Base-by-base conservation (phyloP, 2,888 invertebrate genomes). In the Invenusta paracnida region DNA sequence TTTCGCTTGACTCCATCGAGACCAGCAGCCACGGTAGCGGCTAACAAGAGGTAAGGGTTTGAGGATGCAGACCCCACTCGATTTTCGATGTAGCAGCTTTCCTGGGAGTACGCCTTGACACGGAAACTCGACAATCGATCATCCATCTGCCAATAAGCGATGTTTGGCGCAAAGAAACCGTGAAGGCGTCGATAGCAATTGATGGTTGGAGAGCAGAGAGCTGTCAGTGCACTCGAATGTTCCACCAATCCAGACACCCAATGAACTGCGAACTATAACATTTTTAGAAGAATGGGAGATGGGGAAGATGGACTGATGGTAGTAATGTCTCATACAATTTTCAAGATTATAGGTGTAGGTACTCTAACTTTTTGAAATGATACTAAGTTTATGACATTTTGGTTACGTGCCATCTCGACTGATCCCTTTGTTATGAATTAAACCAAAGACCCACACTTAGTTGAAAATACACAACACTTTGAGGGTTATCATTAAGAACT, bases 161-260 rank as follows among this genome's bases (percentile, higher is more conserved):
- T 28, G 30, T 84, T 48, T n/a, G 87, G 87, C 13, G 86, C 82
- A 84, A 67, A 87, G 5, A 28, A 67, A 5, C 17, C 27, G 73
- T 84, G 73, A 2, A 87, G 88, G 87, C 89, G 87, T 87, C 89
- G 88, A 85, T 89, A 89, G 86, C 89, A 89, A 87, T 89, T 89
- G 30, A 89, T 86, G 5, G 88, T 88, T 13, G 89, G 88, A 81
- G 88, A 89, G 81, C 87, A 79, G 27, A 89, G 31, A 23, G 89
- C 89, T 30, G 88, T 87, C 25, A 88, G 85, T 29, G 86, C 88
- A 29, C 30, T 27, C 0, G 87, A 87, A 30, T 89, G 88, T 1
- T 87, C 81, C 81, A 89, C 28, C 1, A 89, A 31, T 29, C 89
- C 89, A 5, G 87, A 89, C 0, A 89, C 81, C 85, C 89, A 89